Conservation (phyloP, 2,113 vertebrate species). For the Tragelaphus buxtoni region DNA sequence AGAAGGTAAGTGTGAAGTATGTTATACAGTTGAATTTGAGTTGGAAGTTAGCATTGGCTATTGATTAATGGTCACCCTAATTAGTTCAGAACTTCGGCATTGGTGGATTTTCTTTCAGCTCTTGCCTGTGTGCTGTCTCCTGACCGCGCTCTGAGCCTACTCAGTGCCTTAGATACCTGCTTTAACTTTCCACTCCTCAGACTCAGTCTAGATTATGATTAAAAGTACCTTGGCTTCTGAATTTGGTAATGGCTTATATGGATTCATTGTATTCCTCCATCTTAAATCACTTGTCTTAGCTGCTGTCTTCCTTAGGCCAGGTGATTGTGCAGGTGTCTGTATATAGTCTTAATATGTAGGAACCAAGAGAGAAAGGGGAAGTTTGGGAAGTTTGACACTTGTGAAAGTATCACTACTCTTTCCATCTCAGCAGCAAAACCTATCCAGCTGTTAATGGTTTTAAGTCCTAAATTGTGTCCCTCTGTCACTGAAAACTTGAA, state of each 20-base stretch:
- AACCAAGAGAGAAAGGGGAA: neutral
- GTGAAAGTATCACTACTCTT: neutral
- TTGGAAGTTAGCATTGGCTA: neutral
- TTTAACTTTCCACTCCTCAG: neutral
- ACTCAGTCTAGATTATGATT: neutral
- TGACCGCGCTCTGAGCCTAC: neutral
- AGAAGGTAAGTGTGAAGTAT: constrained; percentile 86
- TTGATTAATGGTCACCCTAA: neutral
- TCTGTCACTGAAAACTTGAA: neutral
- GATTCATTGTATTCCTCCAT: neutral
- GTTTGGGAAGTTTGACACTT: neutral
- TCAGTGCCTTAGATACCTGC: neutral
- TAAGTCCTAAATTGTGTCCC: neutral
- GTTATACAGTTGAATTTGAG: constrained; percentile 21
- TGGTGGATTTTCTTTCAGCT: neutral
- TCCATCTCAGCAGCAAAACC: neutral
- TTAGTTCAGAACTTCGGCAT: neutral
- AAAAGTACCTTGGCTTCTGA: neutral
- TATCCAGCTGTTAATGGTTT: neutral
- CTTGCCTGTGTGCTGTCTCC: neutral
- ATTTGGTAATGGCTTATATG: constrained; percentile 8
- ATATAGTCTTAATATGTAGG: neutral
- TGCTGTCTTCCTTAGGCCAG: neutral
- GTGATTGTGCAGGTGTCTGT: neutral
- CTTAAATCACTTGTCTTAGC: neutral